Evolutionary conservation across 2,797 vertebrate genomes (phyloP), one percentile per base, ranked within the genome.

Genomic region (Enteromius afrohamiltoni): DNA sequence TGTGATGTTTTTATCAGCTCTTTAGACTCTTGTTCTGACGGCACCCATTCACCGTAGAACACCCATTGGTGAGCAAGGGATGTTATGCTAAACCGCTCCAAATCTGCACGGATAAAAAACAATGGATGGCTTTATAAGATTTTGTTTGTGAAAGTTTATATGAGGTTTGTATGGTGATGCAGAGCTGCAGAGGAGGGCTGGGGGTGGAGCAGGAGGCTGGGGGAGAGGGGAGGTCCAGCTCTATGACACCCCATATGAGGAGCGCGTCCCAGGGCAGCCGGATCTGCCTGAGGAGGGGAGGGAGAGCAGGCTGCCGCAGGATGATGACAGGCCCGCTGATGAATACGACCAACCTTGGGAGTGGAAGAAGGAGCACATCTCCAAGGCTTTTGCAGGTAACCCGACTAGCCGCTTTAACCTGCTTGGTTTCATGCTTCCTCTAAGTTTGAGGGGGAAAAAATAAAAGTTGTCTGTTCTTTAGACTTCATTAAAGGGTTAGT

Each of bases 271-370:
- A 0, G 91, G 86, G 9, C 86, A 79, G 0, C 83, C 80, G 0
- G 86, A 85, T n/a, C 31, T 80, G 0, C 85, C 51, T 0, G 93
- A 94, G 51, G 89, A 93, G 0, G 86, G 88, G 69, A 94, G 92
- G 1, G 93, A 96, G 87, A 96, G 95, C 91, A 94, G 95, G 64
- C 93, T 96, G 80, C 97, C 97, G 0, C 95, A 93, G 60, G 95
- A 97, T 1, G 97, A 98, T 0, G 97, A 98, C 83, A 93, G 97
- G 85, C 97, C 97, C 0, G 97, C 96, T 0, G 97, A 98, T 0
- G 97, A 98, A 87, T 98, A 98, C 0, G 97, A 98, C 88, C 97
- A 98, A 87, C 97, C 97, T 58, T 98, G 97, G 97, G 97, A 98
- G 79, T 98, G 97, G 97, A 98, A 98, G 86, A 97, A 97, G 84